Evolutionary conservation across 2,113 vertebrate species (phyloP).

Genomic region (Alligator sinensis): DNA sequence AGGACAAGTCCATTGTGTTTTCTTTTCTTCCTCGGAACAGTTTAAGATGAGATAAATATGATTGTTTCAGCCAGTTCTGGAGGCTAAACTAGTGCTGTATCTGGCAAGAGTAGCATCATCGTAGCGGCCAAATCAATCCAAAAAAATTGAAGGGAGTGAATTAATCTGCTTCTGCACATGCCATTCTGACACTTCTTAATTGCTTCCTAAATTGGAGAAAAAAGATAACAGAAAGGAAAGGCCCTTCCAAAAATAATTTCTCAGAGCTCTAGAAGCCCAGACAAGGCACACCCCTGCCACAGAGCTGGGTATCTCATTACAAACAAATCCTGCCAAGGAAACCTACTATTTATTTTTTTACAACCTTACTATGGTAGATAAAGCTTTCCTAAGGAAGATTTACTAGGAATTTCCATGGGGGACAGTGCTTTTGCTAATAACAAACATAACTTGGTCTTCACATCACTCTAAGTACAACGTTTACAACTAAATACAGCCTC

Average conservation of each 20-base stretch:
- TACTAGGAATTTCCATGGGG: rapidly evolving
- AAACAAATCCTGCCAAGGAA: not conserved
- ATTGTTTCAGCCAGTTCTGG: not conserved
- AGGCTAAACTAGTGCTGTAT: not conserved
- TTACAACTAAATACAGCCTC: not conserved
- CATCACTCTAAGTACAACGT: not conserved
- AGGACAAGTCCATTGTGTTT: not conserved
- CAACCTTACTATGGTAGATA: not conserved
- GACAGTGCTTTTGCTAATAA: not conserved
- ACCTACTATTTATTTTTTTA: not conserved
- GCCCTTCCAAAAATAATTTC: not conserved
- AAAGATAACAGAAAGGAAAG: not conserved
- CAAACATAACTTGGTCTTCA: rapidly evolving
- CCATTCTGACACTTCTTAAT: not conserved
- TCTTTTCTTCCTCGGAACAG: not conserved
- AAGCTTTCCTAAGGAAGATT: not conserved
- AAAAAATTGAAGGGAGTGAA: rapidly evolving
- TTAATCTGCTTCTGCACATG: not conserved
- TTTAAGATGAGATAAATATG: not conserved
- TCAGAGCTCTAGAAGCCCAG: not conserved
- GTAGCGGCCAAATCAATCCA: not conserved
- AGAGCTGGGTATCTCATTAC: not conserved
- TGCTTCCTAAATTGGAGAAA: not conserved
- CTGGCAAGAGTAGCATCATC: rapidly evolving
- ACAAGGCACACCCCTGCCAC: not conserved